phyloP scores from a whole-genome alignment of 2,888 invertebrate genomes.

The Agrotis ipsilon region DNA sequence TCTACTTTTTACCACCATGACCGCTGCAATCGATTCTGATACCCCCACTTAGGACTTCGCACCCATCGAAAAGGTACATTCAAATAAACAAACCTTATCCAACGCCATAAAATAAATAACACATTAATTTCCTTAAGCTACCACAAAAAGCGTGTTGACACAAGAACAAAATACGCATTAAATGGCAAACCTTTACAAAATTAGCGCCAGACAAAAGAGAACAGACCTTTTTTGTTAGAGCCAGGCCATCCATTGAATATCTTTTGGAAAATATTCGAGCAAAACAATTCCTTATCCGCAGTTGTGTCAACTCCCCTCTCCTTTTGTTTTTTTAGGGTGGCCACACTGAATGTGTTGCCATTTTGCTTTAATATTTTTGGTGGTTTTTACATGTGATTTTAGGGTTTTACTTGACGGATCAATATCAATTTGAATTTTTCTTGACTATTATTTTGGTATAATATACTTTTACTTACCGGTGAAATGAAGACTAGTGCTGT shows the following conservation, averaged over 20 bases:
- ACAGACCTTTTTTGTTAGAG: constrained; percentile 69
- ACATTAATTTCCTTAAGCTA: constrained; percentile 22
- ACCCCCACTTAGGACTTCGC: too few species aligned
- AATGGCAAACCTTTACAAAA: constrained; percentile 53
- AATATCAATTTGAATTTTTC: too few species aligned
- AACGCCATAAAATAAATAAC: neutral
- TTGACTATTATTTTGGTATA: too few species aligned
- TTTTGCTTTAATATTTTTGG: constrained; percentile 5
- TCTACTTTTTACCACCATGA: too few species aligned
- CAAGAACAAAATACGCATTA: constrained; percentile 39
- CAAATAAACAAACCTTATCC: too few species aligned
- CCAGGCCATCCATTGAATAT: constrained; percentile 72
- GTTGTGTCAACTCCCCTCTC: constrained; percentile 40
- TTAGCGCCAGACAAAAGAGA: constrained; percentile 48
- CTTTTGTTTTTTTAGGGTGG: constrained; percentile 58
- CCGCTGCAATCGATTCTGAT: too few species aligned
- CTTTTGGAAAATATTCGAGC: constrained; percentile 64
- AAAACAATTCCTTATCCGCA: constrained; percentile 75
- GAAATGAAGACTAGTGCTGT: too few species aligned
- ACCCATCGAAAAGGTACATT: too few species aligned
- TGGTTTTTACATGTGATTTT: neutral
- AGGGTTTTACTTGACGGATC: too few species aligned
- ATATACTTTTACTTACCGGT: too few species aligned
- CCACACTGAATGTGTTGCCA: constrained; percentile 21
- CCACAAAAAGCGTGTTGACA: constrained; percentile 40